A percentile compares a stretch with the other conserved stretches of the same genome.
Evolutionary conservation across 2,888 invertebrate species (phyloP).

Genomic region (Galeruca laticollis): DNA sequence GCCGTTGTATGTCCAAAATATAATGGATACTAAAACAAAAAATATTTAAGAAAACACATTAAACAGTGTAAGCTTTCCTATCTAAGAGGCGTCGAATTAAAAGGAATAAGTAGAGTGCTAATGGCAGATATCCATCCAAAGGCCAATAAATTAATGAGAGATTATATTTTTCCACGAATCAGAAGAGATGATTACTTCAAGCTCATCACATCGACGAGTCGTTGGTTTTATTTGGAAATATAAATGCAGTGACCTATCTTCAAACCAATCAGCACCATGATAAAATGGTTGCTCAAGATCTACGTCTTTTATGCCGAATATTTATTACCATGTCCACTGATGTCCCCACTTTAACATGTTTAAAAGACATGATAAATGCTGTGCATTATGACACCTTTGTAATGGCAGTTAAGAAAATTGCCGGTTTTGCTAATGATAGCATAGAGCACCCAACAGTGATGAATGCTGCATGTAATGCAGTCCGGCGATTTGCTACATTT

Average conservation of each 20-base stretch:
- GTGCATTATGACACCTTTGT: neutral
- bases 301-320: neutral
- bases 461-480: neutral
- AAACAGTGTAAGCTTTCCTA: no score
- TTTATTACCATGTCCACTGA: neutral
- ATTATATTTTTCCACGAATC: conserved; percentile 6
- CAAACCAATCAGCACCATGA: neutral
- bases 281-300: conserved; percentile 12
- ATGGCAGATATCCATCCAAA: conserved; percentile 7
- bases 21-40: no score
- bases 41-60: no score
- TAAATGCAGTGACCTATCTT: neutral
- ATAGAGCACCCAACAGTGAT: no score
- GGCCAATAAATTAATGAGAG: conserved; percentile 1
- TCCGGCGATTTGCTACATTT: neutral
- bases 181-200: neutral
- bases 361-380: neutral
- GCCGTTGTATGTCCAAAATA: no score
- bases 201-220: conserved; percentile 3
- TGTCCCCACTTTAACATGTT: no score
- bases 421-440: neutral
- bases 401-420: neutral
- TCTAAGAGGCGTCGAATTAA: no score
- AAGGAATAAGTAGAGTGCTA: neutral
- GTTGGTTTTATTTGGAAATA: conserved; percentile 11